phyloP scores from a whole-genome alignment of 2,888 invertebrate genomes.

The Heliconius ethilla region DNA sequence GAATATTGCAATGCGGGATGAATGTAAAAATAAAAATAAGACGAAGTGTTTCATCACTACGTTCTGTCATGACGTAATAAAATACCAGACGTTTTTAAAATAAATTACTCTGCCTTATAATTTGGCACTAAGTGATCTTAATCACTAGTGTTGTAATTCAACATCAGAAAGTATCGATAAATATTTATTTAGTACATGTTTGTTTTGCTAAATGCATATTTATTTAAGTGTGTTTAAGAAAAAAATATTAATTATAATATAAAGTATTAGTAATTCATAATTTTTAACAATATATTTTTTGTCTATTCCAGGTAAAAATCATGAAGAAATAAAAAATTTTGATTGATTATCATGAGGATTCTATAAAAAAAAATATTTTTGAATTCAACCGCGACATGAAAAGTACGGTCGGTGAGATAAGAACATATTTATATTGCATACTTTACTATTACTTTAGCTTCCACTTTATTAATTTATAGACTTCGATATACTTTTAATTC shows the following conservation, averaged over 20 bases:
- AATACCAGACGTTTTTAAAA: neutral
- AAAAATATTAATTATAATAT: too few species aligned
- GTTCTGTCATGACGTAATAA: neutral
- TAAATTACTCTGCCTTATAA: neutral
- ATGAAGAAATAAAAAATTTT: neutral
- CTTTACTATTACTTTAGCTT: too few species aligned
- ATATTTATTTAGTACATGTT: neutral
- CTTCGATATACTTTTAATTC: too few species aligned
- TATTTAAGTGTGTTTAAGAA: too few species aligned
- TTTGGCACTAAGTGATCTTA: neutral
- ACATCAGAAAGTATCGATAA: slow-evolving; percentile 1
- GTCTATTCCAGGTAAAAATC: slow-evolving; percentile 17
- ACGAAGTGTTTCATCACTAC: neutral
- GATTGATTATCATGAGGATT: neutral
- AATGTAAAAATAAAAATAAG: neutral
- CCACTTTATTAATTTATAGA: too few species aligned
- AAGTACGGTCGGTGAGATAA: too few species aligned
- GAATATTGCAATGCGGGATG: too few species aligned
- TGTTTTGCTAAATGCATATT: too few species aligned
- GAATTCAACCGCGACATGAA: too few species aligned
- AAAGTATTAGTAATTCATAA: too few species aligned
- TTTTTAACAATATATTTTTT: neutral
- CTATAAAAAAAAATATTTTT: too few species aligned
- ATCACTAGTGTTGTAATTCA: slow-evolving; percentile 4
- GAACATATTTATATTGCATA: too few species aligned